Percentiles rank a stretch among this genome's conserved stretches.
phyloP scores from a whole-genome alignment of 2,797 vertebrate genomes.

The Ctenosaura bakeri region DNA sequence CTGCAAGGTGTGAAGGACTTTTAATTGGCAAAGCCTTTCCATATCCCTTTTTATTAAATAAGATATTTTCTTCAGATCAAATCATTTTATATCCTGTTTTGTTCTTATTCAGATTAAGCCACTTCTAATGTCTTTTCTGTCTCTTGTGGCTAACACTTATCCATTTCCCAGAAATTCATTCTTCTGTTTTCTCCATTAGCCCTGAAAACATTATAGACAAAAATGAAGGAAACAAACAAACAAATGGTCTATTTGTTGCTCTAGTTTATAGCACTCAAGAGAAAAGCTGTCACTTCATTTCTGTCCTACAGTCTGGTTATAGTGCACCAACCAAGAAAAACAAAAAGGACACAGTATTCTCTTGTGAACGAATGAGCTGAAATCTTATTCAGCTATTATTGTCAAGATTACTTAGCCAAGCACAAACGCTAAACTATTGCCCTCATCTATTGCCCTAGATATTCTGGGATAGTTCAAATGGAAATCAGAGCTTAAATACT shows the following conservation, averaged over 20 bases:
- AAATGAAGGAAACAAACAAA: conserved; percentile 58
- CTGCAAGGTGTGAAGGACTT: conserved; percentile 53
- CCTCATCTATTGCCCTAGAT: conserved; percentile 1
- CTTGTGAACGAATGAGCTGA: conserved; percentile 10
- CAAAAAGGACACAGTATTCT: conserved; percentile 23
- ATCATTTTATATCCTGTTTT: conserved; percentile 39
- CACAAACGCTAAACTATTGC: conserved; percentile 12
- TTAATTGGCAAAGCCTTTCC: conserved; percentile 47
- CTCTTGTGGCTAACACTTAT: conserved; percentile 50
- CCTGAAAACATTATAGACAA: conserved; percentile 25
- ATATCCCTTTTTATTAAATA: conserved; percentile 59
- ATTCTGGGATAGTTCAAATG: neutral
- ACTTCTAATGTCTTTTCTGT: conserved; percentile 65
- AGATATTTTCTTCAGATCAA: conserved; percentile 61
- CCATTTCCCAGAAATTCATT: conserved; percentile 55
- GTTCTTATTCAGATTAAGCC: conserved; percentile 72
- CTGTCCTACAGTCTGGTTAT: conserved; percentile 29
- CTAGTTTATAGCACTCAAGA: conserved; percentile 24
- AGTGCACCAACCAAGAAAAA: neutral
- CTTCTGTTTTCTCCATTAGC: conserved; percentile 51
- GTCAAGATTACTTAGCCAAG: conserved; percentile 13
- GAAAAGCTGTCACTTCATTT: conserved; percentile 41
- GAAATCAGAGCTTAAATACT: neutral
- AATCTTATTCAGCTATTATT: conserved; percentile 16
- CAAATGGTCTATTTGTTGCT: conserved; percentile 43